Base-by-base conservation (phyloP, 1,140 invertebrate genomes). In the Druon quercuslanigerum region DNA sequence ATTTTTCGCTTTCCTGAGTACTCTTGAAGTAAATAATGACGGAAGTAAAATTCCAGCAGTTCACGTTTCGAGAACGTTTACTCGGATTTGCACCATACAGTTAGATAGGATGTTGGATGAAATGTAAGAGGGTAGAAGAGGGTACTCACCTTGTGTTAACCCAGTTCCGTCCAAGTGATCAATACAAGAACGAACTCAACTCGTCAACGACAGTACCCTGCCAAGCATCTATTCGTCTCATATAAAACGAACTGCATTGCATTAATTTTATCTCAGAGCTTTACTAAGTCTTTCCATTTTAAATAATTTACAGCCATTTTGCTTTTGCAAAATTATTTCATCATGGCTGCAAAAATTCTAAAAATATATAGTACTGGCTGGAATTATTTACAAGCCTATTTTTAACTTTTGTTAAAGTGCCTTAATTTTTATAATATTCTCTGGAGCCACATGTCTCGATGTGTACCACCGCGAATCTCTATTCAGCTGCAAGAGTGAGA, bases 91-190 rank as follows among this genome's bases (percentile, higher is more conserved):
- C 76, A 78, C 20, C 50, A 54, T 60, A 50, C 75, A 76, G 76
- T 57, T 77, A 76, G 77, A 71, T 66, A 81, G 75, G 80, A 76
- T 73, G 79, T 75, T 81, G 81, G 79, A 83, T 83, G 74, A 82
- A 75, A 77, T 71, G 79, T 72, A 77, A 80, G 77, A 83, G 79
- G 83, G 75, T 81, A 74, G 81, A 82, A 79, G 75, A 74, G 77
- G 79, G 75, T 74, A 82, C 71, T 79, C 76, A 79, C 84, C 80
- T 76, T 77, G 82, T 76, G 85, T 87, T 87, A 87, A 87, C 86
- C 86, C 72, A 87, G 84, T 87, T 87, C 81, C 83, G 81, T 86
- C 81, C 80, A 74, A 79, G 77, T 85, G 81, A 87, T 87, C 86
- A 78, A 87, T 87, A 86, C 81, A 82, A 85, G 77, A 84, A 52